Conservation (phyloP, 2,797 vertebrate species). For the Eutrigla gurnardus region DNA sequence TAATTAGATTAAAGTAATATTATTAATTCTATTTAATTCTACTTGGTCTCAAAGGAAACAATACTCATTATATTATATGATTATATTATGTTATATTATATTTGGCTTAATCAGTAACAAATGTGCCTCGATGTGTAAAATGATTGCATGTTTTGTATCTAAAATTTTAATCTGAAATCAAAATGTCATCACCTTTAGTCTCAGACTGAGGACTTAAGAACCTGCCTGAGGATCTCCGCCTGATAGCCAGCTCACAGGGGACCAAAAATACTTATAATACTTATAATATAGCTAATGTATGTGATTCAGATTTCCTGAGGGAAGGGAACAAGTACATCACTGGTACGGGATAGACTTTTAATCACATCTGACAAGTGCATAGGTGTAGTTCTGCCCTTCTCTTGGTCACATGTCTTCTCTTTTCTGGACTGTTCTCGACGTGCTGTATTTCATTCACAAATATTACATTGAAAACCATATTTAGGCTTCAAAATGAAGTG, state of each 20-base stretch:
- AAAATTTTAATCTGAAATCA: slow-evolving; percentile 7
- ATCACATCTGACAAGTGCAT: slow-evolving; percentile 74
- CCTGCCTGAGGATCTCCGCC: slow-evolving; percentile 57
- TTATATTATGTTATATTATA: neutral
- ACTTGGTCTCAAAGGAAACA: neutral
- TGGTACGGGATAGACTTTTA: slow-evolving; percentile 51
- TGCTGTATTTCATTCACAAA: slow-evolving; percentile 8
- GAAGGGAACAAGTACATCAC: slow-evolving; percentile 65
- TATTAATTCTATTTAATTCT: no score
- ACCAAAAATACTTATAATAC: slow-evolving; percentile 57
- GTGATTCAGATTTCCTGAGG: slow-evolving; percentile 64
- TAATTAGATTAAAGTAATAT: neutral
- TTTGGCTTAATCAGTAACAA: neutral
- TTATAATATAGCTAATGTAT: slow-evolving; percentile 76
- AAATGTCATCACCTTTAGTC: slow-evolving; percentile 55
- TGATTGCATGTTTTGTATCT: neutral
- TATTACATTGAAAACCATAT: slow-evolving; percentile 15
- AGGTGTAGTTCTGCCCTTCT: slow-evolving; percentile 60
- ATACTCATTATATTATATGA: neutral
- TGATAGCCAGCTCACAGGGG: slow-evolving; percentile 41
- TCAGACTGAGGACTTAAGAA: slow-evolving; percentile 43
- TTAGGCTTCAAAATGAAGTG: neutral
- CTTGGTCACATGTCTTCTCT: slow-evolving; percentile 53
- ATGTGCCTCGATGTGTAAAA: neutral
- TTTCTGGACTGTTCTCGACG: slow-evolving; percentile 23